phyloP scores from a whole-genome alignment of 2,888 invertebrate species.

The Nemurella pictetii region DNA sequence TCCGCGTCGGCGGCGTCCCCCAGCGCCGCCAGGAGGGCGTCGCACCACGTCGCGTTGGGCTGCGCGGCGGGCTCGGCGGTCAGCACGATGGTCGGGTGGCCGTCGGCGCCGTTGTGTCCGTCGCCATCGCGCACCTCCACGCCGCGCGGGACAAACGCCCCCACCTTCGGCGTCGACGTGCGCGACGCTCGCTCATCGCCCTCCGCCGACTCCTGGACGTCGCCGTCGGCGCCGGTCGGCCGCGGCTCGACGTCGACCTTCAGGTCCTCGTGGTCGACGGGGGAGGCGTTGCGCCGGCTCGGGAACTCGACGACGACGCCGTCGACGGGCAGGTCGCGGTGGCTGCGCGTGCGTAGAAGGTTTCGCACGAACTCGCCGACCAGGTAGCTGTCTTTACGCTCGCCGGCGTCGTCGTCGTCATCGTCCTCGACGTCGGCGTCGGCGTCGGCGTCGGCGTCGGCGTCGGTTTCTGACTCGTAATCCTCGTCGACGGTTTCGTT shows the following conservation, averaged over 20 bases:
- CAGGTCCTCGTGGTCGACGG: background rate
- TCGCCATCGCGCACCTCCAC: conserved; percentile 1
- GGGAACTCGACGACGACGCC: background rate
- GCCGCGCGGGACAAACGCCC: background rate
- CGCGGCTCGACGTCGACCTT: background rate
- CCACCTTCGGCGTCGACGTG: background rate
- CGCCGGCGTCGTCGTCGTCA: background rate
- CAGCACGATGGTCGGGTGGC: conserved; percentile 16
- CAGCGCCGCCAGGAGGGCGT: background rate
- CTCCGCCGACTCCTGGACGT: background rate
- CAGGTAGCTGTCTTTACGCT: conserved; percentile 13
- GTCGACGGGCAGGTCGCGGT: background rate
- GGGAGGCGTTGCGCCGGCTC: background rate
- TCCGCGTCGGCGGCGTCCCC: background rate
- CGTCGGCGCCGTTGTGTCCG: background rate
- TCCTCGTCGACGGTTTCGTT: too few species aligned
- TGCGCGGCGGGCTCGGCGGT: background rate
- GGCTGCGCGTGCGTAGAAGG: background rate
- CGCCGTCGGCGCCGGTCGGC: background rate
- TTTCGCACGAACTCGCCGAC: conserved; percentile 22
- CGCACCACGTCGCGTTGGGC: conserved; percentile 10
- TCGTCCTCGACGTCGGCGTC: background rate
- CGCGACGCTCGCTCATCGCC: background rate
- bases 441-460: background rate
- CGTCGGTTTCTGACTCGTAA: background rate